Evolutionary conservation across 2,888 invertebrate genomes (phyloP).

Genomic region (Drosophila differens): DNA sequence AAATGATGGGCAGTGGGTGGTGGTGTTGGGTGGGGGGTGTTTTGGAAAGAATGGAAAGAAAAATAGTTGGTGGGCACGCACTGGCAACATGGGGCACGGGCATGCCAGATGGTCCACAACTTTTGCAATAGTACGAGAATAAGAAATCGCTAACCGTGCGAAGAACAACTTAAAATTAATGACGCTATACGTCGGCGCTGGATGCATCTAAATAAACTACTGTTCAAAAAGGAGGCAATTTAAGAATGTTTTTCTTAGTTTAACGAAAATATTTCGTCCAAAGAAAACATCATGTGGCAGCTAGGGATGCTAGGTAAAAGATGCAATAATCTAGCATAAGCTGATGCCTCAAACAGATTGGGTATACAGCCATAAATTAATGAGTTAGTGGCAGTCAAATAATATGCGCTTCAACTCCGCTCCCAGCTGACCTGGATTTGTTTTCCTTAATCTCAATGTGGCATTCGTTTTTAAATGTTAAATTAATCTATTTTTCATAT

Average conservation of each 20-base stretch:
- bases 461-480: not conserved
- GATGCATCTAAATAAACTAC: conserved; percentile 32
- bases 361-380: not conserved
- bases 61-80: conserved; percentile 57
- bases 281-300: not conserved
- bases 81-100: conserved; percentile 18
- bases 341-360: not conserved
- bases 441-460: not conserved
- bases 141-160: conserved; percentile 28
- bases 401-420: not conserved
- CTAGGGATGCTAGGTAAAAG: not conserved
- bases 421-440: not conserved
- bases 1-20: not conserved
- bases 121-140: conserved; percentile 36
- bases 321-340: not conserved
- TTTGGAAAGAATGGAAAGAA: conserved; percentile 16
- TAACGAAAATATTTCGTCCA: not conserved
- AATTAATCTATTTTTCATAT: not conserved
- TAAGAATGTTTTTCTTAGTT: not conserved
- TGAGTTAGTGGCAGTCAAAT: not conserved
- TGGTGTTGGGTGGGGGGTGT: not conserved
- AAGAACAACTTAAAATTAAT: conserved; percentile 56
- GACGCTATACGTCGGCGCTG: conserved; percentile 37
- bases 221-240: conserved; percentile 14
- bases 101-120: conserved; percentile 62